phyloP scores from a whole-genome alignment of 2,797 vertebrate genomes.

The Melanotaenia trifasciata region DNA sequence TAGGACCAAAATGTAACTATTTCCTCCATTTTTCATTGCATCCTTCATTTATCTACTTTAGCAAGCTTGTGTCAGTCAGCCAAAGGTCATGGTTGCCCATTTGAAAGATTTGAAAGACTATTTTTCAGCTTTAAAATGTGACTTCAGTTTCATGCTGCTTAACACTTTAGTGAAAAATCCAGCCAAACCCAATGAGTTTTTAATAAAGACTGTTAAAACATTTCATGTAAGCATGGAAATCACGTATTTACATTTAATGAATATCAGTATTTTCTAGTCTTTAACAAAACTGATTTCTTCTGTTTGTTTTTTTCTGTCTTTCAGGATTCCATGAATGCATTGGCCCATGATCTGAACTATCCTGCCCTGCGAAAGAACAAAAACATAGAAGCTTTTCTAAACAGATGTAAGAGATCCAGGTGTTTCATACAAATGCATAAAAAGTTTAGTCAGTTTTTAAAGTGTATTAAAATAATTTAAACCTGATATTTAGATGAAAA shows the following conservation, averaged over 20 bases:
- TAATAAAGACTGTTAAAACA: not conserved
- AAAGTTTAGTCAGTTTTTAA: not conserved
- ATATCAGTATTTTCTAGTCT: not conserved
- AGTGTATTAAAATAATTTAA: not conserved
- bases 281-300: not conserved
- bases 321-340: conserved; percentile 94
- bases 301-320: conserved; percentile 50
- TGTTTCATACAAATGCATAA: not conserved
- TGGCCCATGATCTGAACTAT: conserved; percentile 96
- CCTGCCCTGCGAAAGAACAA: conserved; percentile 97
- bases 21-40: conserved; percentile 7
- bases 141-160: not conserved
- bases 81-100: not conserved
- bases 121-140: conserved; percentile 6
- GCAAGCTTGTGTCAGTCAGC: conserved; percentile 8
- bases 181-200: not conserved
- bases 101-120: not conserved
- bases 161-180: not conserved
- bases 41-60: conserved; percentile 23
- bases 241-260: not conserved
- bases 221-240: not conserved
- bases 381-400: conserved; percentile 96
- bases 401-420: conserved; percentile 89
- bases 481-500: not conserved
- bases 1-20: not conserved